phyloP scores from a whole-genome alignment of 2,888 invertebrate species.

The Camponotus fellah region DNA sequence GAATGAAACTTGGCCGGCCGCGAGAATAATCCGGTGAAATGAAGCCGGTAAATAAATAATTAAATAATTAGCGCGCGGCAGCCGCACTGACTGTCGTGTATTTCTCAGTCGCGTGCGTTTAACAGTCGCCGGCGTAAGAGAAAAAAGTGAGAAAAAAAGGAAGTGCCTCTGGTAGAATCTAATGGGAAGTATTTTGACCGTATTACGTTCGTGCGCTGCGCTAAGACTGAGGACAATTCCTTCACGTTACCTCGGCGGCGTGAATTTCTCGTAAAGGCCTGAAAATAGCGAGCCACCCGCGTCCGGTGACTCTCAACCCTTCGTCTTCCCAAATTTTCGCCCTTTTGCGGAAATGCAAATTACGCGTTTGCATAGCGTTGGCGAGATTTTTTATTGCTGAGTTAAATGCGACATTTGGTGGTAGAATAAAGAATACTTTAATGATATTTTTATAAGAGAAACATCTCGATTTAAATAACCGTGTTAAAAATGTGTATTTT shows the following conservation, averaged over 20 bases:
- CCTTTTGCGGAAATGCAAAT: slow-evolving; percentile 40
- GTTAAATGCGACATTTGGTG: slow-evolving; percentile 32
- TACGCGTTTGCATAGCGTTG: slow-evolving; percentile 30
- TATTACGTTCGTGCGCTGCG: slow-evolving; percentile 25
- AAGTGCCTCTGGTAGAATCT: slow-evolving; percentile 31
- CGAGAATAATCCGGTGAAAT: slow-evolving; percentile 76
- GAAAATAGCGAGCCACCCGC: slow-evolving; percentile 66
- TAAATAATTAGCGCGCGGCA: slow-evolving; percentile 79
- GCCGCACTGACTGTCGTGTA: slow-evolving; percentile 55
- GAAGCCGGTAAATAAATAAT: slow-evolving; percentile 82
- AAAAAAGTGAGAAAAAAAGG: slow-evolving; percentile 72
- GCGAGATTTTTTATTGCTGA: slow-evolving; percentile 40
- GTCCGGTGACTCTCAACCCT: slow-evolving; percentile 71
- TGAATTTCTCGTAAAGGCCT: slow-evolving; percentile 73
- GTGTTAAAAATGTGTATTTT: neutral
- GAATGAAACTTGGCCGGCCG: slow-evolving; percentile 75
- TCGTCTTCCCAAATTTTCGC: slow-evolving; percentile 43
- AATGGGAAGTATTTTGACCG: slow-evolving; percentile 64
- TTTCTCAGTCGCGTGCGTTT: slow-evolving; percentile 68
- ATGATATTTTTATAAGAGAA: neutral
- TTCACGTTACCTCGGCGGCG: slow-evolving; percentile 61
- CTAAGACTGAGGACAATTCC: slow-evolving; percentile 60
- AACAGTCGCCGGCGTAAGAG: slow-evolving; percentile 69
- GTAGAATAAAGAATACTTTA: slow-evolving; percentile 35
- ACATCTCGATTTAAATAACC: neutral